Evolutionary conservation across 2,888 invertebrate genomes (phyloP).

Genomic region (Rhamnusium bicolor): DNA sequence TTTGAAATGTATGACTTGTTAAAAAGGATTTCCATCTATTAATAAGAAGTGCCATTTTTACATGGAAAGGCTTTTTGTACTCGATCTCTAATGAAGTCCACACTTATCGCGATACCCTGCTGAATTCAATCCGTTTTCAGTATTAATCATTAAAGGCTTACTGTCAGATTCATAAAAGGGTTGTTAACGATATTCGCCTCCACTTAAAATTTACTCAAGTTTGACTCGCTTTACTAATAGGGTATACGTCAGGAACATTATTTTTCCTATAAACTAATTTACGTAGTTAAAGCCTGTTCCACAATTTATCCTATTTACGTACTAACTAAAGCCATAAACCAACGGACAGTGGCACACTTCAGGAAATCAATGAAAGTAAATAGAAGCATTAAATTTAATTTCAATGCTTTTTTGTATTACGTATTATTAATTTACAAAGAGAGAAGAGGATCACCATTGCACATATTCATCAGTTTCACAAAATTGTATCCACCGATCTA

Average conservation of each 20-base stretch:
- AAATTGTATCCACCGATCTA: too few relatives aligned
- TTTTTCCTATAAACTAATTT: background rate
- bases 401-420: too few relatives aligned
- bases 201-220: background rate
- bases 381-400: too few relatives aligned
- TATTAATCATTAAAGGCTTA: background rate
- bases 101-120: background rate
- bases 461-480: too few relatives aligned
- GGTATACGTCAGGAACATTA: background rate
- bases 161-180: background rate
- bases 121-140: background rate
- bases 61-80: background rate
- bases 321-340: too few relatives aligned
- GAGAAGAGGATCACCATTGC: too few relatives aligned
- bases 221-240: background rate
- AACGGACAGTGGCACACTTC: too few relatives aligned
- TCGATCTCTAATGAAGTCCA: background rate
- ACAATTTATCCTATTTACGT: too few relatives aligned
- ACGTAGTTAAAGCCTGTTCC: too few relatives aligned
- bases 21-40: background rate
- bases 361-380: too few relatives aligned
- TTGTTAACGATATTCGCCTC: background rate
- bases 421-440: too few relatives aligned
- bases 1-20: background rate
- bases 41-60: background rate